phyloP scores from a whole-genome alignment of 37 sponge, comb jelly and placozoan species.

The Spongia lamella region DNA sequence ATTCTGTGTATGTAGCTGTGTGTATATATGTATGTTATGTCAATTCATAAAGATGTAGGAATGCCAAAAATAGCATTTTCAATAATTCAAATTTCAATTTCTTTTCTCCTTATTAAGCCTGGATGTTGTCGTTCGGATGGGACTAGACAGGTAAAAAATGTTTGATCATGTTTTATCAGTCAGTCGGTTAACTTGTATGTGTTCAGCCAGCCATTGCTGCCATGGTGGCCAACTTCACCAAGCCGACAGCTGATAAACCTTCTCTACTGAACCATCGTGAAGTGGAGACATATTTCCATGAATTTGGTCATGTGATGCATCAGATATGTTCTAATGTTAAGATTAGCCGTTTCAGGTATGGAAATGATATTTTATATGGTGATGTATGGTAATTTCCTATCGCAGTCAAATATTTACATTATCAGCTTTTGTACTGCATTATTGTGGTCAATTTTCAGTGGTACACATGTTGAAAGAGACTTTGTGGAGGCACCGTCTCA shows the following conservation, averaged over 20 bases:
- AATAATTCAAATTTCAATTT: too few relatives aligned
- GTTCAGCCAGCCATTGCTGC: slow-evolving; percentile 57
- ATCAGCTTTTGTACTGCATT: slow-evolving; percentile 10
- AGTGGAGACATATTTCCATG: slow-evolving; percentile 79
- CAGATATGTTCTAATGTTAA: slow-evolving; percentile 46
- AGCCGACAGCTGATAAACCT: slow-evolving; percentile 46
- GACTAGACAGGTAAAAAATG: not conserved
- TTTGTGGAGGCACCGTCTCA: slow-evolving; percentile 77
- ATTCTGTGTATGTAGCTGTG: not conserved
- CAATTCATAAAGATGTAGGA: too few relatives aligned
- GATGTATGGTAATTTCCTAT: too few relatives aligned
- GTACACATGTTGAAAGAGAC: slow-evolving; percentile 68
- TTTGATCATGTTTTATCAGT: too few relatives aligned
- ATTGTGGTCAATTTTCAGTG: slow-evolving; percentile 8
- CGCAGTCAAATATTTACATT: too few relatives aligned
- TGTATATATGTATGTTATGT: not conserved
- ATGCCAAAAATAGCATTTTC: too few relatives aligned
- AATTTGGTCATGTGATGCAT: slow-evolving; percentile 79
- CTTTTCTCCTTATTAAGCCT: slow-evolving; percentile 6
- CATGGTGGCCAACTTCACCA: slow-evolving; percentile 66
- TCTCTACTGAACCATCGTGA: slow-evolving; percentile 58
- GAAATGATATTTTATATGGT: too few relatives aligned
- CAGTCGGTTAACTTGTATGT: not conserved
- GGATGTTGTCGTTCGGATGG: slow-evolving; percentile 34
- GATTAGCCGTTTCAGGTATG: too few relatives aligned